These are phyloP conservation scores for Leptonema lineaticorne DNA, from an alignment of 1,140 invertebrate species.

Conservation along the genomic window DNA sequence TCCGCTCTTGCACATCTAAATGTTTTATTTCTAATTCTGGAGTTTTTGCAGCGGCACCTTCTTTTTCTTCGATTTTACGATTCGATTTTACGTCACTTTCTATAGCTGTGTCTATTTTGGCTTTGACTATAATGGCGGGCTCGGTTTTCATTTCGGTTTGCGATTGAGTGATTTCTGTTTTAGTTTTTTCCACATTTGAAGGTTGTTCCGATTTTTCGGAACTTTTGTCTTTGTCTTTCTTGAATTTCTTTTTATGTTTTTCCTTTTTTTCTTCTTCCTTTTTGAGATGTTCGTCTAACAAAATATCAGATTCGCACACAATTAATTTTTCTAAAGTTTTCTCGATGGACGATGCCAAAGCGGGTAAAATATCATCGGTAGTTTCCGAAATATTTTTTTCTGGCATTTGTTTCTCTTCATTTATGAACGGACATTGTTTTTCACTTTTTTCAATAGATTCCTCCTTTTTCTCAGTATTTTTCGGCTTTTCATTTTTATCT, in stretches of 20 bases:
- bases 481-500: not conserved
- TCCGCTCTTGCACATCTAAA: constrained; percentile 2
- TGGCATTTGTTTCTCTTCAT: not conserved
- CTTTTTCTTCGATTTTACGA: not conserved
- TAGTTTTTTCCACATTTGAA: not conserved
- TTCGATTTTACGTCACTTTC: not conserved
- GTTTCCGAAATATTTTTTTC: constrained; percentile 8
- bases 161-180: not conserved
- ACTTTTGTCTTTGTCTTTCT: constrained; percentile 19
- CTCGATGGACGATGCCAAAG: constrained; percentile 37
- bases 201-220: constrained; percentile 1
- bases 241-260: constrained; percentile 16
- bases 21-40: not conserved
- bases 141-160: not conserved
- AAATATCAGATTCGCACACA: constrained; percentile 36
- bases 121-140: too few species aligned
- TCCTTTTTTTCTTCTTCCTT: constrained; percentile 24
- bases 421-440: not conserved
- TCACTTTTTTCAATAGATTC: not conserved
- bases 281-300: constrained; percentile 25
- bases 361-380: constrained; percentile 33
- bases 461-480: not conserved
- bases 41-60: not conserved
- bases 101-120: not conserved
- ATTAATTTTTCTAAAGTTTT: constrained; percentile 39